These are phyloP conservation scores for Sussaba pulchella DNA, from an alignment of 2,888 invertebrate species.

Conservation along the genomic window DNA sequence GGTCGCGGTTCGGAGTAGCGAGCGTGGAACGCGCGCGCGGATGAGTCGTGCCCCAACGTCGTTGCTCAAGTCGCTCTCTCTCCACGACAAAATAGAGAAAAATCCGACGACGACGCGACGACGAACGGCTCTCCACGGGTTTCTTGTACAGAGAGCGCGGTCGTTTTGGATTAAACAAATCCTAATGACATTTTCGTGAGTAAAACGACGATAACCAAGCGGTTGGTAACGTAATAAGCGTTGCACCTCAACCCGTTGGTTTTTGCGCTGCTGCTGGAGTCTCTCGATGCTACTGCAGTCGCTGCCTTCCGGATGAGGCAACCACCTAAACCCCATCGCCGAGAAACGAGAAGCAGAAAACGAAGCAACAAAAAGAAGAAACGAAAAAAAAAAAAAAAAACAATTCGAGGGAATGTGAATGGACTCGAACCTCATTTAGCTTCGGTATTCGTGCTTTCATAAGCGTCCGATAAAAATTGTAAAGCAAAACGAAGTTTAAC, in stretches of 20 bases:
- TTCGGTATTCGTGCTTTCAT: conserved; percentile 38
- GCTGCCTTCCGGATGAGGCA: conserved; percentile 78
- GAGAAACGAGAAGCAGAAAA: conserved; percentile 35
- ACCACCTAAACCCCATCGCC: conserved; percentile 65
- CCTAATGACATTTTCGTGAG: conserved; percentile 83
- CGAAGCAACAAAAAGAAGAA: not conserved
- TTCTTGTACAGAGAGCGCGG: too few relatives aligned
- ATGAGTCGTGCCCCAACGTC: conserved; percentile 12
- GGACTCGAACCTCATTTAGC: conserved; percentile 3
- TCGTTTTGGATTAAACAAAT: conserved; percentile 79
- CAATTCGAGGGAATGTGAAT: conserved; percentile 8
- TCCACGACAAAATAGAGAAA: conserved; percentile 18
- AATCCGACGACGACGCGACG: conserved; percentile 52
- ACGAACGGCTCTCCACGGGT: conserved; percentile 40
- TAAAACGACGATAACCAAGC: conserved; percentile 77
- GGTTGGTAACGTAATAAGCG: conserved; percentile 75
- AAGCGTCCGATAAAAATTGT: conserved; percentile 5
- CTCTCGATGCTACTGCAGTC: not conserved
- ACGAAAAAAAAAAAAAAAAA: conserved; percentile 7
- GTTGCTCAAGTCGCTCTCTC: conserved; percentile 58
- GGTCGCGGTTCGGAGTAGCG: conserved; percentile 36
- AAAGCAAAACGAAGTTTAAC: conserved; percentile 30
- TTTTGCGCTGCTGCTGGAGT: not conserved
- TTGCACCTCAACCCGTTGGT: conserved; percentile 51
- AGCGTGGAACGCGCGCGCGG: conserved; percentile 10